Conservation (phyloP, 2,113 vertebrate genomes). For the Lipophrys pholis region DNA sequence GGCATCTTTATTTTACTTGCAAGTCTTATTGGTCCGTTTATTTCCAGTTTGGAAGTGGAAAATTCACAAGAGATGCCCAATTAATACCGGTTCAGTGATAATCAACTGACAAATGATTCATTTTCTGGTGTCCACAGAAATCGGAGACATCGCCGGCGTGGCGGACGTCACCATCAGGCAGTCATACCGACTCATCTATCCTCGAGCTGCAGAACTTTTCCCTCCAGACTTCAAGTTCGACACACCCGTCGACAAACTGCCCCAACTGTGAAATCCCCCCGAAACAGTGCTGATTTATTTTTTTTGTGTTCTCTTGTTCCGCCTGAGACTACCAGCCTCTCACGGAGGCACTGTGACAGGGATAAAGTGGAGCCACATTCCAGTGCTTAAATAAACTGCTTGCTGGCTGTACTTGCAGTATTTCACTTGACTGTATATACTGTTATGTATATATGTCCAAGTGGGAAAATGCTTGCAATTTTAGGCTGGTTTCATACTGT, state of each 20-base stretch:
- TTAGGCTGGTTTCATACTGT: slow-evolving; percentile 90
- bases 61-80: no score
- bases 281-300: slow-evolving; percentile 15
- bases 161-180: slow-evolving; percentile 99
- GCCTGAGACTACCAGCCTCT: slow-evolving; percentile 57
- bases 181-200: slow-evolving; percentile 97
- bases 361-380: slow-evolving; percentile 81
- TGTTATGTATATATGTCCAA: slow-evolving; percentile 66
- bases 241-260: slow-evolving; percentile 97
- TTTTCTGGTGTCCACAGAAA: slow-evolving; percentile 84
- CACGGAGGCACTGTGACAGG: slow-evolving; percentile 58
- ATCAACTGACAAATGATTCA: no score
- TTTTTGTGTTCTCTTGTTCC: slow-evolving; percentile 47
- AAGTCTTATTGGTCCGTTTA: no score
- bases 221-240: slow-evolving; percentile 99
- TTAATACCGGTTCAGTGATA: no score
- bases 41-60: no score
- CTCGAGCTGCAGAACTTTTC: slow-evolving; percentile 97
- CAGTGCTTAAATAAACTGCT: slow-evolving; percentile 71
- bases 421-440: slow-evolving; percentile 79
- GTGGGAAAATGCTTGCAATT: slow-evolving; percentile 69
- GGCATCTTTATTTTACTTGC: no score
- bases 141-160: slow-evolving; percentile 98
- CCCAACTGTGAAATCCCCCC: slow-evolving; percentile 88
- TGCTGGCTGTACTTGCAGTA: slow-evolving; percentile 68